Conservation (phyloP, 2,888 invertebrate species). For the Octonoba sinensis region DNA sequence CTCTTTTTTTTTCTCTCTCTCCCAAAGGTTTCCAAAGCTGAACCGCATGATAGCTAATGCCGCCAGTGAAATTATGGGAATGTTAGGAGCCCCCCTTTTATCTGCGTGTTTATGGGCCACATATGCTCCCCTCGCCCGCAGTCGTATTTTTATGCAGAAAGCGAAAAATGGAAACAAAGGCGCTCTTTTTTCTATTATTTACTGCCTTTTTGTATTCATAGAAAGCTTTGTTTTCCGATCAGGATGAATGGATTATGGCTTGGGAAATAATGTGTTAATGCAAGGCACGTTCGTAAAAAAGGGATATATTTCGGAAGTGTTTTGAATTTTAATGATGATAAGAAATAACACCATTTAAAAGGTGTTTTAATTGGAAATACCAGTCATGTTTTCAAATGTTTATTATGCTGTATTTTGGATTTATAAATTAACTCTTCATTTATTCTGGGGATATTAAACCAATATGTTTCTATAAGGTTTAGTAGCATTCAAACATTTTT, state of each 20-base stretch:
- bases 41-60: not conserved
- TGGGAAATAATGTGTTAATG: constrained; percentile 21
- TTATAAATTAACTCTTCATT: no score
- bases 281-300: constrained; percentile 6
- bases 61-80: not conserved
- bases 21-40: no score
- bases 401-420: no score
- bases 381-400: no score
- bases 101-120: constrained; percentile 29
- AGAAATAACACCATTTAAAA: constrained; percentile 9
- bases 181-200: constrained; percentile 17
- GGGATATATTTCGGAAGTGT: constrained; percentile 6
- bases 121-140: not conserved
- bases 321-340: no score
- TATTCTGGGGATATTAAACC: no score
- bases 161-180: constrained; percentile 21
- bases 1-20: no score
- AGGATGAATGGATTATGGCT: not conserved
- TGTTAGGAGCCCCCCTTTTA: constrained; percentile 10
- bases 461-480: no score
- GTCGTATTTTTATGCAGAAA: constrained; percentile 30
- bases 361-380: constrained; percentile 9
- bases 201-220: constrained; percentile 5
- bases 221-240: not conserved
- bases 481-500: no score